Percentiles rank a stretch among this genome's conserved stretches.
phyloP scores from a whole-genome alignment of 2,888 invertebrate genomes.

The Bhutanitis thaidina region DNA sequence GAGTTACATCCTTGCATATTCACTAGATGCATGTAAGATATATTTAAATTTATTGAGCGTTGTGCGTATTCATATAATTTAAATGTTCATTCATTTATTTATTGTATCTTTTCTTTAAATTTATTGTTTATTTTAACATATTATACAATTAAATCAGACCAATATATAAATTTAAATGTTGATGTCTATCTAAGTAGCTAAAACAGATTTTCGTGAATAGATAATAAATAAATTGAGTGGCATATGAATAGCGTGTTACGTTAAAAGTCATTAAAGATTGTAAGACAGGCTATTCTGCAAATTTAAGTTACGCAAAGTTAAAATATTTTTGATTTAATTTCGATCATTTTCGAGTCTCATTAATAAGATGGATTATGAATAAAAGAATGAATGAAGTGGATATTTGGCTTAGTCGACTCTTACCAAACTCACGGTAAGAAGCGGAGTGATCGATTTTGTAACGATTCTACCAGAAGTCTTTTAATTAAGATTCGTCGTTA shows the following conservation, averaged over 20 bases:
- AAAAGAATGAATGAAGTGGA: too few species aligned
- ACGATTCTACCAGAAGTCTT: too few species aligned
- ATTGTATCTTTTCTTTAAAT: neutral
- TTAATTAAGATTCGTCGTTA: too few species aligned
- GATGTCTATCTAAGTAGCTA: neutral
- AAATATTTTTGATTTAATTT: too few species aligned
- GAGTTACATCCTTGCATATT: constrained; percentile 4
- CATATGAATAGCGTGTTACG: constrained; percentile 7
- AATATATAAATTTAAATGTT: neutral
- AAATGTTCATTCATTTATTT: neutral
- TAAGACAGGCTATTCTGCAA: constrained; percentile 14
- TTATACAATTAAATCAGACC: too few species aligned
- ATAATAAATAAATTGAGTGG: constrained; percentile 12
- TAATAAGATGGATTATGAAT: too few species aligned
- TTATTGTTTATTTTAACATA: neutral
- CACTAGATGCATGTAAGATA: constrained; percentile 1
- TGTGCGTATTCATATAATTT: neutral
- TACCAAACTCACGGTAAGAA: too few species aligned
- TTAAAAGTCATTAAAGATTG: constrained; percentile 11
- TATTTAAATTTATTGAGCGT: constrained; percentile 1
- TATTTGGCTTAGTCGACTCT: too few species aligned
- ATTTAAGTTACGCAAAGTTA: too few species aligned
- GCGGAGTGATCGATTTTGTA: too few species aligned
- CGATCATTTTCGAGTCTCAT: too few species aligned
- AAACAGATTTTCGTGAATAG: constrained; percentile 3